Percentiles rank a stretch among this genome's conserved stretches.
Conservation (phyloP, 2,113 vertebrate species). For the mouse (Mus musculus) region GRCm39 chr10:110648001-110648500, state of each 20-base stretch:
- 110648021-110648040: background rate
- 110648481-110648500: slow-evolving; percentile 8
- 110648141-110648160: background rate
- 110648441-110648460: background rate
- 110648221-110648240: slow-evolving; percentile 20
- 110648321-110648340: slow-evolving; percentile 1
- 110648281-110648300: background rate
- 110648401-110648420: slow-evolving; percentile 30
- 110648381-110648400: slow-evolving; percentile 59
- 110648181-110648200: background rate
- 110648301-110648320: background rate
- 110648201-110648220: background rate
- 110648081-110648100: background rate
- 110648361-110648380: background rate
- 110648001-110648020: background rate
- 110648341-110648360: background rate
- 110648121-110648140: background rate
- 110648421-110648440: slow-evolving; percentile 35
- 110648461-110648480: background rate
- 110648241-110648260: background rate
- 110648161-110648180: background rate
- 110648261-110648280: background rate
- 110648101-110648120: background rate
- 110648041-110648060: background rate
- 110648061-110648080: background rate